Percentiles rank a stretch among this genome's conserved stretches.
Conservation (phyloP, 2,797 vertebrate genomes). For the Vireo griseus region DNA sequence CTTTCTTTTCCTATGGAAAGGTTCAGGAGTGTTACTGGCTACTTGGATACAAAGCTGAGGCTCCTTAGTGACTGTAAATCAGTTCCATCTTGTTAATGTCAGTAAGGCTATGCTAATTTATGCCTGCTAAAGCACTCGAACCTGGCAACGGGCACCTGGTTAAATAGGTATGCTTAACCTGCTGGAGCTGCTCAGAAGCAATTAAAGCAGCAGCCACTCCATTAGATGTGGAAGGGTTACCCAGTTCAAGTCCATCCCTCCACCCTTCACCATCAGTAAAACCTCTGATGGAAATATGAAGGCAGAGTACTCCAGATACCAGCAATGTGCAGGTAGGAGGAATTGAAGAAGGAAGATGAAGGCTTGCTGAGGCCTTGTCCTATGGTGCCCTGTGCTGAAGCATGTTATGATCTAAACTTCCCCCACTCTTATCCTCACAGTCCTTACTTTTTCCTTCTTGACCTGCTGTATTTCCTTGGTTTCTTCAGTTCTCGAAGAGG, state of each 20-base stretch:
- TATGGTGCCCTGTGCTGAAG: background rate
- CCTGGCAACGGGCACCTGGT: constrained; percentile 12
- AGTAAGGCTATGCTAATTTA: constrained; percentile 40
- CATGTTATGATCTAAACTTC: background rate
- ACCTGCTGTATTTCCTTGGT: background rate
- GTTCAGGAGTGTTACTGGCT: background rate
- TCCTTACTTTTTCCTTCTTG: background rate
- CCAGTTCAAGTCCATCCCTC: background rate
- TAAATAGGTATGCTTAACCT: constrained; percentile 41
- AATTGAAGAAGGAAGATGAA: background rate
- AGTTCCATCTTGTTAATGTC: constrained; percentile 17
- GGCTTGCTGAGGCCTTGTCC: background rate
- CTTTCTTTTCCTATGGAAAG: background rate
- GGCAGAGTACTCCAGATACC: background rate
- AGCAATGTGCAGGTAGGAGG: background rate
- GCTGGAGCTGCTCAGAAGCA: background rate
- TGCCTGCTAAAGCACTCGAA: constrained; percentile 22
- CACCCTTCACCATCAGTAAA: background rate
- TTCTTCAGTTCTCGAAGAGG: background rate
- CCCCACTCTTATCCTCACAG: rapidly evolving
- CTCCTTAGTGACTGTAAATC: constrained; percentile 4
- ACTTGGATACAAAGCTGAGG: background rate
- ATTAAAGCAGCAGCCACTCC: constrained; percentile 11
- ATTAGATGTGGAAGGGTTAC: background rate
- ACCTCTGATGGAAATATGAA: background rate